Percentiles rank a stretch among this genome's conserved stretches.
These are phyloP conservation scores for Triplophysa rosa DNA, from an alignment of 2,113 vertebrate species.

Conservation along the genomic window DNA sequence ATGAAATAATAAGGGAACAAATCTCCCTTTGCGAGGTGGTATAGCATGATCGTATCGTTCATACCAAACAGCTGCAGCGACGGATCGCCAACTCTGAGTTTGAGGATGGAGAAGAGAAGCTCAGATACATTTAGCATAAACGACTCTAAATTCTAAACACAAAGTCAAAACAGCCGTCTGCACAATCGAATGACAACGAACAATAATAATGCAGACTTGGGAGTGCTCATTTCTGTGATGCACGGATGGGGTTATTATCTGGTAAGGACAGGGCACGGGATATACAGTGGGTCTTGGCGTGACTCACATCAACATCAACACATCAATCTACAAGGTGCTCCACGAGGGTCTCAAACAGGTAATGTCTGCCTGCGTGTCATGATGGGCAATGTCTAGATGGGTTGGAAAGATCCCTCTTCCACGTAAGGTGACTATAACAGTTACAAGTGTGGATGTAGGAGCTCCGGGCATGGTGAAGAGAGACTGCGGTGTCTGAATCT, in stretches of 20 bases:
- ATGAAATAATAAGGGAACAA: constrained; percentile 28
- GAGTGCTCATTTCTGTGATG: constrained; percentile 20
- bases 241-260: constrained; percentile 19
- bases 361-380: constrained; percentile 33
- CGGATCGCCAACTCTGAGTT: neutral
- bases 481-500: neutral
- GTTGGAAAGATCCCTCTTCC: constrained; percentile 44
- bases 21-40: constrained; percentile 15
- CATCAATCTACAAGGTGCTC: constrained; percentile 42
- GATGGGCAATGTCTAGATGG: constrained; percentile 46
- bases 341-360: constrained; percentile 20
- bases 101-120: constrained; percentile 12
- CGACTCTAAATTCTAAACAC: constrained; percentile 25
- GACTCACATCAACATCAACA: constrained; percentile 47
- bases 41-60: neutral
- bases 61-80: constrained; percentile 2
- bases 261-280: constrained; percentile 40
- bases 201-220: constrained; percentile 40
- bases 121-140: constrained; percentile 29
- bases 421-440: constrained; percentile 35
- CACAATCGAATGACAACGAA: constrained; percentile 29
- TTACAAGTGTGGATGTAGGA: constrained; percentile 35
- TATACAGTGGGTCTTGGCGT: constrained; percentile 40
- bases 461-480: neutral
- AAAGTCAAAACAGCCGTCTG: constrained; percentile 32